A percentile compares a stretch with the other conserved stretches of the same genome.
phyloP scores from a whole-genome alignment of 2,113 vertebrate species.

The Jaculus jaculus region DNA sequence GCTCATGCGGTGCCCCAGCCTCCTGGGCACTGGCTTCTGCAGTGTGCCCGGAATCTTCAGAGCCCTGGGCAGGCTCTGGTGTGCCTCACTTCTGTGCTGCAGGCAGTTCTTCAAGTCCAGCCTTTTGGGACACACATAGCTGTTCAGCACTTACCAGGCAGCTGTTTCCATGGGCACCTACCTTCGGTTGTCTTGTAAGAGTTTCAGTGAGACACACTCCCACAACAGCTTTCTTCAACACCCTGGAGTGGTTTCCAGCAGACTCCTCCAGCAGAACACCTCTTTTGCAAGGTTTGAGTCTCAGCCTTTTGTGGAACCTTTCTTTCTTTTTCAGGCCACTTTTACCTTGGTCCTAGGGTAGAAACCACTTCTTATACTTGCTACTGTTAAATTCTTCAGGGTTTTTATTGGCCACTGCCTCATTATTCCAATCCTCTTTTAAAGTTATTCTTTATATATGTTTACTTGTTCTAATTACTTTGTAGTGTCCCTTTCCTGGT shows the following conservation, averaged over 20 bases:
- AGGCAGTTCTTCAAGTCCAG: not conserved
- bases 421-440: not conserved
- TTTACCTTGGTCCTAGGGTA: not conserved
- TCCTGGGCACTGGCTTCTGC: not conserved
- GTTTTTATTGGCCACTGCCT: not conserved
- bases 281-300: not conserved
- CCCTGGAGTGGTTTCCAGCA: not conserved
- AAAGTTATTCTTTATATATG: slow-evolving; percentile 14
- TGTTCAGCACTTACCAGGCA: not conserved
- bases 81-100: not conserved
- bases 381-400: not conserved
- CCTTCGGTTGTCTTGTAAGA: not conserved
- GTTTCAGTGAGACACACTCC: not conserved
- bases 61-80: not conserved
- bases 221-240: not conserved
- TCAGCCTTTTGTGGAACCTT: not conserved
- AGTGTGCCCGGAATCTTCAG: not conserved
- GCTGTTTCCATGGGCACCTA: not conserved
- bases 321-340: not conserved
- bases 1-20: not conserved
- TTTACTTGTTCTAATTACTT: slow-evolving; percentile 33
- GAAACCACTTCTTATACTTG: not conserved
- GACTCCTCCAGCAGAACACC: not conserved
- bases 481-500: slow-evolving; percentile 17
- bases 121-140: not conserved